Evolutionary conservation across 2,113 vertebrate genomes (phyloP).

Genomic region (Bombycilla garrulus): DNA sequence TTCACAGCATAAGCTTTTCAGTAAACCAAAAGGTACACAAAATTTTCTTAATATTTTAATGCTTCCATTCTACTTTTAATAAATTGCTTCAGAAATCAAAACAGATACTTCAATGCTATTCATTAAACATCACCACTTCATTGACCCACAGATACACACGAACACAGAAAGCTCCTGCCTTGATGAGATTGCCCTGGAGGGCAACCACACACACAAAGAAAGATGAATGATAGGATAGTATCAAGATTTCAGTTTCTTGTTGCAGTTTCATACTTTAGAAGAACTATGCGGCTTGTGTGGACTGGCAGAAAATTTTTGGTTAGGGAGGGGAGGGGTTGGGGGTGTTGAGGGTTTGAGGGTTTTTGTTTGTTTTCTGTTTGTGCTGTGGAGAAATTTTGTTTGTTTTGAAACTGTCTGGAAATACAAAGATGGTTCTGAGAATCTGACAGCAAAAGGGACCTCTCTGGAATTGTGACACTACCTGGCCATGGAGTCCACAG

Average conservation of each 20-base stretch:
- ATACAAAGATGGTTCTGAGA: not conserved
- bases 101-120: not conserved
- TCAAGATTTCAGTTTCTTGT: not conserved
- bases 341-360: not conserved
- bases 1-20: not conserved
- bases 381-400: not conserved
- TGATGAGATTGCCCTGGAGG: not conserved
- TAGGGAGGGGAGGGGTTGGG: not conserved
- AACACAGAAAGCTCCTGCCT: not conserved
- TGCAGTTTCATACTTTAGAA: not conserved
- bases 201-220: not conserved
- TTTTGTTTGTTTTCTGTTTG: not conserved
- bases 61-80: not conserved
- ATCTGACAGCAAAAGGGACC: not conserved
- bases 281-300: not conserved
- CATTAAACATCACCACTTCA: not conserved
- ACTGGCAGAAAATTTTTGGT: not conserved
- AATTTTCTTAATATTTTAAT: not conserved
- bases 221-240: not conserved
- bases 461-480: not conserved
- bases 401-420: not conserved
- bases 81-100: not conserved
- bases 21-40: not conserved
- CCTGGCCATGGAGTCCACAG: not conserved
- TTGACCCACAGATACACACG: not conserved